Evolutionary conservation across 1,140 invertebrate genomes (phyloP).

Genomic region (Meloidogyne floridensis): DNA sequence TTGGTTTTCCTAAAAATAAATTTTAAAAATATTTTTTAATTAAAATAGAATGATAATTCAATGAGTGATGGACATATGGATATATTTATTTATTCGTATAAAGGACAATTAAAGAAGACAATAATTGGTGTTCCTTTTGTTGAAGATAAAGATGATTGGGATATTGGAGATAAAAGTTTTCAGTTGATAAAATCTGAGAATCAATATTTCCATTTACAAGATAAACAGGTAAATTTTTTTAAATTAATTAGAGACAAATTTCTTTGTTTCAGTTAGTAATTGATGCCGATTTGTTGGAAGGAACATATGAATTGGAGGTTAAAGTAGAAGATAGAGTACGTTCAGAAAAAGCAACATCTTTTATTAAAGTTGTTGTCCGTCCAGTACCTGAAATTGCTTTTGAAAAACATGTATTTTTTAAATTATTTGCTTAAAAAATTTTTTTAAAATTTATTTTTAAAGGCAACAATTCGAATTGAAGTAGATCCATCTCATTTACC

Average conservation of each 20-base stretch:
- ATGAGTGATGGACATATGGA: slow-evolving; percentile 61
- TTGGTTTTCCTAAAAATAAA: slow-evolving; percentile 43
- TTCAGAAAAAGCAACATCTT: slow-evolving; percentile 47
- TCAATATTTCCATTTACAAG: slow-evolving; percentile 20
- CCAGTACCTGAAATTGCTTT: slow-evolving; percentile 52
- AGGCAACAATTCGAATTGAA: slow-evolving; percentile 48
- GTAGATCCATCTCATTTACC: slow-evolving; percentile 14
- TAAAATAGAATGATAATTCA: slow-evolving; percentile 61
- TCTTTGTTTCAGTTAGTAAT: slow-evolving; percentile 48
- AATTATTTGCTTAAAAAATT: slow-evolving; percentile 11
- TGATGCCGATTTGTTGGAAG: slow-evolving; percentile 53
- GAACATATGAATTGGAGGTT: slow-evolving; percentile 56
- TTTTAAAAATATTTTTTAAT: slow-evolving; percentile 29
- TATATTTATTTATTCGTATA: slow-evolving; percentile 59
- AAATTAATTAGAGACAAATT: background rate
- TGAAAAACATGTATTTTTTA: slow-evolving; percentile 54
- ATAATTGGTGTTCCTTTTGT: slow-evolving; percentile 62
- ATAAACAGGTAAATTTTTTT: slow-evolving; percentile 18
- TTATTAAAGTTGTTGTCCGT: slow-evolving; percentile 56
- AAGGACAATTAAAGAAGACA: slow-evolving; percentile 57
- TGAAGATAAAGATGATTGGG: slow-evolving; percentile 62
- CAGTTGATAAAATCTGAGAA: slow-evolving; percentile 33
- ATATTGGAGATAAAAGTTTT: slow-evolving; percentile 59
- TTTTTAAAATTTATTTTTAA: slow-evolving; percentile 18
- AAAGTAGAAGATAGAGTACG: slow-evolving; percentile 54